phyloP scores from a whole-genome alignment of 2,888 invertebrate genomes.

The Sphaerolaimus hirsutus region DNA sequence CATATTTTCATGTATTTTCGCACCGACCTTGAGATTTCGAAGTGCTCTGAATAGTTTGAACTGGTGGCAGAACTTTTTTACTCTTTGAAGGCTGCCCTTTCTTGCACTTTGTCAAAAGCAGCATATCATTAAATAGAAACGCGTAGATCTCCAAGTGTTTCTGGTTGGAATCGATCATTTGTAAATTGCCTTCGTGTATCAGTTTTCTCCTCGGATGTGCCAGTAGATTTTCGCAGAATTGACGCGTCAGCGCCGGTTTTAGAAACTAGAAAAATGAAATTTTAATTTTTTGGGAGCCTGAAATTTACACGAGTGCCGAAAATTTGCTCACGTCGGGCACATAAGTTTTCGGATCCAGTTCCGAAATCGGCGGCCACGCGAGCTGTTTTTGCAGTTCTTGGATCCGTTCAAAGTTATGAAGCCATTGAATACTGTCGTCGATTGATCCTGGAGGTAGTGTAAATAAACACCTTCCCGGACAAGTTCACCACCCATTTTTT shows the following conservation, averaged over 20 bases:
- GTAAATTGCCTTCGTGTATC: conserved; percentile 31
- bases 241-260: conserved; percentile 34
- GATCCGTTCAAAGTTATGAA: conserved; percentile 40
- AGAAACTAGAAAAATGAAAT: conserved; percentile 30
- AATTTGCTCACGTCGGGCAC: conserved; percentile 34
- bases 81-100: conserved; percentile 24
- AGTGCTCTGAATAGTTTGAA: background rate
- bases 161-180: conserved; percentile 24
- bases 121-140: conserved; percentile 40
- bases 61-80: background rate
- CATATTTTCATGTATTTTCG: too few relatives aligned
- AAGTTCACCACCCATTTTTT: too few relatives aligned
- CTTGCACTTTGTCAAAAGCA: conserved; percentile 37
- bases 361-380: conserved; percentile 38
- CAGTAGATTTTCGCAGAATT: conserved; percentile 39
- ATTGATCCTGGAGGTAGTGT: conserved; percentile 37
- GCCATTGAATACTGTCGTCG: conserved; percentile 41
- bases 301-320: too few relatives aligned
- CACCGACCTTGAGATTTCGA: background rate
- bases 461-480: too few relatives aligned
- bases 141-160: conserved; percentile 33
- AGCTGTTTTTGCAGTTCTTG: conserved; percentile 39
- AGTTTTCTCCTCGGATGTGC: conserved; percentile 33
- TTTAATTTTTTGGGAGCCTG: conserved; percentile 7
- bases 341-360: conserved; percentile 37